Conservation (phyloP, 2,797 vertebrate genomes). For the Molossus alvarezi region DNA sequence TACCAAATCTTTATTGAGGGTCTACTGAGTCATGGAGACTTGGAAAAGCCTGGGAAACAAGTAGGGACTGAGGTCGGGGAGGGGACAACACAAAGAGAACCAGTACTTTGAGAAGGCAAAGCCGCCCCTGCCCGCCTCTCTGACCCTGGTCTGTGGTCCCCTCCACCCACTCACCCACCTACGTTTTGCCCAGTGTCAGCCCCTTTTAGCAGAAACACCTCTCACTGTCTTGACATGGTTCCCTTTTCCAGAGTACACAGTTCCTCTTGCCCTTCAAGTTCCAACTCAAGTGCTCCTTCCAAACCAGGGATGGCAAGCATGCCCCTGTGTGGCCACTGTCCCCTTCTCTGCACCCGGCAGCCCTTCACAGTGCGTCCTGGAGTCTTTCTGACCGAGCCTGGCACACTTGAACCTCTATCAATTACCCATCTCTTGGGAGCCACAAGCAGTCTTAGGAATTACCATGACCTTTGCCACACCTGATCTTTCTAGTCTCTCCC, state of each 20-base stretch:
- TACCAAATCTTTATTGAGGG: not conserved
- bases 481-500: not conserved
- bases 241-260: not conserved
- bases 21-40: not conserved
- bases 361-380: not conserved
- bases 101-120: not conserved
- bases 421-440: not conserved
- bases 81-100: not conserved
- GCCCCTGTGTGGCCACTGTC: not conserved
- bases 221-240: not conserved
- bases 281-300: not conserved
- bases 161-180: rapidly evolving
- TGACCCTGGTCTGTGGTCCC: rapidly evolving
- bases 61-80: not conserved
- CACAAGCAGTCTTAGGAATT: not conserved
- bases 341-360: not conserved
- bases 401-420: not conserved
- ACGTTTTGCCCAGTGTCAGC: not conserved
- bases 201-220: not conserved
- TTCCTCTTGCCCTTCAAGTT: not conserved
- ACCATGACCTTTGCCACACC: not conserved
- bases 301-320: not conserved
- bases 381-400: not conserved
- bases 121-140: rapidly evolving
- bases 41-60: not conserved